Conservation (phyloP, 2,113 vertebrate genomes). For the Porphyrio hochstetteri region DNA sequence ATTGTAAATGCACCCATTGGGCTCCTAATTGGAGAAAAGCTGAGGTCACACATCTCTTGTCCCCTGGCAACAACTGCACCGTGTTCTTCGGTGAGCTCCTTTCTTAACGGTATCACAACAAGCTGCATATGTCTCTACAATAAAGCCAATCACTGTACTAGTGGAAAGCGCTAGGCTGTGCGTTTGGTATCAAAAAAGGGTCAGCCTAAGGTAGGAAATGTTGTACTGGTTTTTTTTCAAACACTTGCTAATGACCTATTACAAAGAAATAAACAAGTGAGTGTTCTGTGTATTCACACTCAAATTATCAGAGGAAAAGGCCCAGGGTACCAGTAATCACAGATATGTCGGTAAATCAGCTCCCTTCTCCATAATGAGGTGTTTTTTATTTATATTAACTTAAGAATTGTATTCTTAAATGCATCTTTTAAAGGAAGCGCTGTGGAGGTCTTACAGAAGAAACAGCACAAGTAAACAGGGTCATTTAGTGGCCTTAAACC, state of each 20-base stretch:
- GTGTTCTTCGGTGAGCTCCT: not conserved
- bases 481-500: not conserved
- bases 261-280: not conserved
- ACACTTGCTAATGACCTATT: not conserved
- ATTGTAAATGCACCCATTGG: not conserved
- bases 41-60: not conserved
- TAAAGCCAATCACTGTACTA: conserved; percentile 3
- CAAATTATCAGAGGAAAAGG: not conserved
- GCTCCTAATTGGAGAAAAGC: not conserved
- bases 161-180: not conserved
- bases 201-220: not conserved
- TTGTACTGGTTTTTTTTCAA: not conserved
- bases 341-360: not conserved
- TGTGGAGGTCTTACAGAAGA: not conserved
- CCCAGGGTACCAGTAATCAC: not conserved
- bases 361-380: not conserved
- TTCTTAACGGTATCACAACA: not conserved
- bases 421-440: not conserved
- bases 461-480: not conserved
- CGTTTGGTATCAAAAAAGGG: not conserved
- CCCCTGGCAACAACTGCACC: not conserved
- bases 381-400: not conserved
- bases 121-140: not conserved
- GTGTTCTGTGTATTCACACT: not conserved
- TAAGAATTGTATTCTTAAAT: not conserved